Evolutionary conservation across 1,140 invertebrate species (phyloP).

Genomic region (Euborellia annulipes): DNA sequence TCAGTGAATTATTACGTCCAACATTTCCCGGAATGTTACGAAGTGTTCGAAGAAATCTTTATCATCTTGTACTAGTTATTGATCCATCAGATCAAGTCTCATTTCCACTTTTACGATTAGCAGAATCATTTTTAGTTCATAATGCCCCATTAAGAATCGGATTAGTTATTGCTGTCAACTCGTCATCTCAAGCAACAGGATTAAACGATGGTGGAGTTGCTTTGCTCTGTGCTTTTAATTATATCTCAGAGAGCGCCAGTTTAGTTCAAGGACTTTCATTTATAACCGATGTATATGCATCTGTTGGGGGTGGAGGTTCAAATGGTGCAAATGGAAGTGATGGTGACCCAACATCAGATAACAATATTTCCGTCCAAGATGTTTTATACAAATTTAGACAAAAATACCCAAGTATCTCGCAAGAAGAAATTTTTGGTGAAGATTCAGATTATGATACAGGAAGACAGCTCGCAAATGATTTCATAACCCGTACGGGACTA

Average conservation of each 20-base stretch:
- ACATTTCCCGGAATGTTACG: conserved; percentile 95
- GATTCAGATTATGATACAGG: conserved; percentile 88
- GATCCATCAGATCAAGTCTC: not conserved
- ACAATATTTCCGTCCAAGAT: conserved; percentile 22
- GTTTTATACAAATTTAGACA: conserved; percentile 56
- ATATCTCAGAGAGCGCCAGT: conserved; percentile 62
- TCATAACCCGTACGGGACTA: conserved; percentile 67
- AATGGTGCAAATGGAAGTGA: conserved; percentile 15
- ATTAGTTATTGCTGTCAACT: conserved; percentile 66
- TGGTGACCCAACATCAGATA: conserved; percentile 33
- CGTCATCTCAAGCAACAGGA: conserved; percentile 39
- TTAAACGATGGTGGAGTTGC: conserved; percentile 63
- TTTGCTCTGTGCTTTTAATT: conserved; percentile 82
- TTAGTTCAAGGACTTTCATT: conserved; percentile 61
- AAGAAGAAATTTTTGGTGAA: conserved; percentile 66
- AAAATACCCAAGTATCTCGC: conserved; percentile 45
- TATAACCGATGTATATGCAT: conserved; percentile 52
- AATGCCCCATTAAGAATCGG: conserved; percentile 77
- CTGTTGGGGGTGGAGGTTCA: too few species aligned
- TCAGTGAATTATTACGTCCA: conserved; percentile 81
- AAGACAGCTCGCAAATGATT: conserved; percentile 63
- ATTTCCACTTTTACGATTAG: not conserved
- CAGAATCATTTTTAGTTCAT: conserved; percentile 80
- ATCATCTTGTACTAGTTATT: conserved; percentile 54
- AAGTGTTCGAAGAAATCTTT: conserved; percentile 86